Evolutionary conservation across 2,113 vertebrate species (phyloP).

Genomic region (Rhabdomys dilectus): DNA sequence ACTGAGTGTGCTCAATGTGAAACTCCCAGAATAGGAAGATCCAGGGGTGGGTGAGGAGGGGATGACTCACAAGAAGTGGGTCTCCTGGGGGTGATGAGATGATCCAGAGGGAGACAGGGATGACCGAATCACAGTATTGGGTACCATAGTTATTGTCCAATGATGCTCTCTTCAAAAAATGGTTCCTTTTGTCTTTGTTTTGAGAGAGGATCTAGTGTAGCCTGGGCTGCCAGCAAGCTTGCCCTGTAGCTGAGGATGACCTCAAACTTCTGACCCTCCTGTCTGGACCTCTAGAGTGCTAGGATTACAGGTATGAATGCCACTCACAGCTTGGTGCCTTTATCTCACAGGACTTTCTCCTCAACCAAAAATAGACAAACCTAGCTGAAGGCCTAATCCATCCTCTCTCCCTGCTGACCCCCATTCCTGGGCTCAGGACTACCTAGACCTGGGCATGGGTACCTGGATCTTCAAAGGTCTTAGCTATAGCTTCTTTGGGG

Average conservation of each 20-base stretch:
- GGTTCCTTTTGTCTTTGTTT: background rate
- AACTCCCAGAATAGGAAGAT: background rate
- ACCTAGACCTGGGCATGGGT: background rate
- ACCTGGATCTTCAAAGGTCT: background rate
- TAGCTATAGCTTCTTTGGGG: background rate
- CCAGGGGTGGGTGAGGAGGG: fast-evolving
- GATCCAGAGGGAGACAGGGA: too few species aligned
- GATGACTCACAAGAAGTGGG: fast-evolving
- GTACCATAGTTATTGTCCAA: background rate
- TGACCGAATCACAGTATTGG: fast-evolving
- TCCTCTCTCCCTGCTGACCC: background rate
- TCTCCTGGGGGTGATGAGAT: background rate
- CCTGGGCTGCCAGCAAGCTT: background rate
- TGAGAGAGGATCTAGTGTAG: background rate
- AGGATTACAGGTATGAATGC: background rate
- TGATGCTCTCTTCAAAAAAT: background rate
- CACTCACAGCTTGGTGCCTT: background rate
- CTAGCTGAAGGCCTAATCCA: background rate
- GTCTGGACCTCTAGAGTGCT: background rate
- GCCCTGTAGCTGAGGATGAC: background rate
- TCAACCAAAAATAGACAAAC: background rate
- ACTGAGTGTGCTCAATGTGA: fast-evolving
- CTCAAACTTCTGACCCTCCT: background rate
- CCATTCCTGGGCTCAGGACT: background rate
- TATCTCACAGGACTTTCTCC: background rate